phyloP scores from a whole-genome alignment of 2,797 vertebrate species.

The Galaxias olidus region DNA sequence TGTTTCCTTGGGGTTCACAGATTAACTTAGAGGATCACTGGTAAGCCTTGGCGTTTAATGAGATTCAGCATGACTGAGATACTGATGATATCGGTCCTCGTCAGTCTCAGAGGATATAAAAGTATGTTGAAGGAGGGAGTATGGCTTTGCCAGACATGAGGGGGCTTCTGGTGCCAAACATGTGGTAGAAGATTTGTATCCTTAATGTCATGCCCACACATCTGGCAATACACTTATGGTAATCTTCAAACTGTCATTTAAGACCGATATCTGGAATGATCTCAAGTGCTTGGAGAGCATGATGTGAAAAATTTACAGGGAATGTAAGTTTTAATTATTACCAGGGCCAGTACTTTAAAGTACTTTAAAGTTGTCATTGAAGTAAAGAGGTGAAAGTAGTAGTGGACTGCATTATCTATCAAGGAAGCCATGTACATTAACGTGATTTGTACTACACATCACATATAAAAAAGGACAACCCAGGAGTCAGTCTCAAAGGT shows the following conservation, averaged over 20 bases:
- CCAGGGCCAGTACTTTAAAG: too few relatives aligned
- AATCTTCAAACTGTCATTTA: neutral
- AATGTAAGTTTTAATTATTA: too few relatives aligned
- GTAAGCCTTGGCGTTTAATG: constrained; percentile 49
- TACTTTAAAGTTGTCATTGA: too few relatives aligned
- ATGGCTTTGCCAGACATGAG: neutral
- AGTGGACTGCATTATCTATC: too few relatives aligned
- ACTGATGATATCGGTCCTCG: neutral
- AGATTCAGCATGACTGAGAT: constrained; percentile 15
- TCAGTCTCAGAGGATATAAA: neutral
- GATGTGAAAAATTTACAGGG: too few relatives aligned
- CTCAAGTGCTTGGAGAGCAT: too few relatives aligned
- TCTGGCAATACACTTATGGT: neutral
- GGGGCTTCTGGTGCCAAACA: neutral
- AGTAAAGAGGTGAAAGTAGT: too few relatives aligned
- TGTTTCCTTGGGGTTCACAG: constrained; percentile 40
- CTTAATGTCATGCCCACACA: neutral
- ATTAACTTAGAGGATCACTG: constrained; percentile 59
- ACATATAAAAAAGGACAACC: too few relatives aligned
- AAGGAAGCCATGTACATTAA: too few relatives aligned
- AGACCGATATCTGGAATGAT: too few relatives aligned
- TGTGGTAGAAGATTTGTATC: constrained; percentile 3
- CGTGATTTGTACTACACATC: too few relatives aligned
- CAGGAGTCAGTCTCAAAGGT: neutral
- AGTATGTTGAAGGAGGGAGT: neutral